A percentile compares a stretch with the other conserved stretches of the same genome.
These are phyloP conservation scores for Oligia latruncula DNA, from an alignment of 2,888 invertebrate species.

Conservation along the genomic window DNA sequence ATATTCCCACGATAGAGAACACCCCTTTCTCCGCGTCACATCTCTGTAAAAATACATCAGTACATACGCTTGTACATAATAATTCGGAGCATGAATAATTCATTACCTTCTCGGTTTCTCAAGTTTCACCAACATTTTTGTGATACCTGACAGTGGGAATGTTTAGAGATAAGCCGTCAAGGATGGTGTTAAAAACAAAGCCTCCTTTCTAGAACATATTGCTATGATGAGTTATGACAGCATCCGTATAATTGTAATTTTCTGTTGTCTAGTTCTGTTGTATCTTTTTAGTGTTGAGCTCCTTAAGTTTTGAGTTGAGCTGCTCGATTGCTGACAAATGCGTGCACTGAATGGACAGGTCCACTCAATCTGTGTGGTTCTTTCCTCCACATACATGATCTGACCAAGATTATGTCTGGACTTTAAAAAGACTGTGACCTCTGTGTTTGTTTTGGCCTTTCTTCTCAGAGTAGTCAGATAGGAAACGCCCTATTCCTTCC, in stretches of 20 bases:
- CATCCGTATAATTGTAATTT: slow-evolving; percentile 4
- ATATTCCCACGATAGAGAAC: slow-evolving; percentile 24
- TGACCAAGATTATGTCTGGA: not conserved
- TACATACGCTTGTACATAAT: slow-evolving; percentile 62
- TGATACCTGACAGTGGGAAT: slow-evolving; percentile 49
- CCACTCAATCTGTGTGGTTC: not conserved
- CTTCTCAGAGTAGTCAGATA: not conserved
- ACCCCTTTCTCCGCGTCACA: slow-evolving; percentile 31
- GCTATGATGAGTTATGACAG: slow-evolving; percentile 44
- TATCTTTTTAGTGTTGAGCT: too few species aligned
- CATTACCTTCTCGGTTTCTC: slow-evolving; percentile 41
- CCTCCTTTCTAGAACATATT: slow-evolving; percentile 32
- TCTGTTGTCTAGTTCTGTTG: slow-evolving; percentile 4
- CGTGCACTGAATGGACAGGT: not conserved
- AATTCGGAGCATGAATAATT: slow-evolving; percentile 65
- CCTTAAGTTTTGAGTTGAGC: not conserved
- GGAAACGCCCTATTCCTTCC: not conserved
- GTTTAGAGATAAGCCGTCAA: slow-evolving; percentile 38
- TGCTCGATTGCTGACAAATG: not conserved
- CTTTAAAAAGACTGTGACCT: not conserved
- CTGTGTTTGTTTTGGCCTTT: not conserved
- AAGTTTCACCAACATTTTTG: slow-evolving; percentile 61
- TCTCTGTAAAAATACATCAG: slow-evolving; percentile 59
- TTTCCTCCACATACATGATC: not conserved
- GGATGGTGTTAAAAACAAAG: slow-evolving; percentile 49